These are phyloP conservation scores for Heliconius ethilla DNA, from an alignment of 2,888 invertebrate genomes.

Conservation along the genomic window DNA sequence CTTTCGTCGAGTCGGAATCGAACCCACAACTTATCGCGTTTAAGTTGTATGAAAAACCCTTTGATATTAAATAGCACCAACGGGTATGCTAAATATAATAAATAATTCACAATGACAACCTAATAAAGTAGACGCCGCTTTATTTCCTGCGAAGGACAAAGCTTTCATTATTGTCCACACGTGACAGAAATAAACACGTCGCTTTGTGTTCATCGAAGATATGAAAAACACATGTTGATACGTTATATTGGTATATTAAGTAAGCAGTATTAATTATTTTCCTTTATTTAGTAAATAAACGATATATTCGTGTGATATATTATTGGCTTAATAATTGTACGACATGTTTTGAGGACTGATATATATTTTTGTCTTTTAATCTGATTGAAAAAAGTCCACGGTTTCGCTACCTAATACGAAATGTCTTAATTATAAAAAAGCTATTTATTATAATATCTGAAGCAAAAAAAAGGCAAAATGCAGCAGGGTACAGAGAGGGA, in stretches of 20 bases:
- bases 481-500: not conserved
- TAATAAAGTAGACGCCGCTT: slow-evolving; percentile 44
- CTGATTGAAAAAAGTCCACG: too few species aligned
- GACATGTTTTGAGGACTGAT: too few species aligned
- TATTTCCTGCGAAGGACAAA: slow-evolving; percentile 27
- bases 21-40: too few species aligned
- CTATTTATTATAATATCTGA: too few species aligned
- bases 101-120: slow-evolving; percentile 39
- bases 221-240: slow-evolving; percentile 18
- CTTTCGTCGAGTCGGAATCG: too few species aligned
- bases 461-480: too few species aligned
- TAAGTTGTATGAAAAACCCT: not conserved
- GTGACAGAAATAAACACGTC: slow-evolving; percentile 36
- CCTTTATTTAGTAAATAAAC: not conserved
- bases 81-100: not conserved
- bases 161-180: slow-evolving; percentile 35
- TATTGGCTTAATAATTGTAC: too few species aligned
- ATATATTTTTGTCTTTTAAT: too few species aligned
- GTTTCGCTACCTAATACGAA: too few species aligned
- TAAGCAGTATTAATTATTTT: not conserved
- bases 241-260: not conserved
- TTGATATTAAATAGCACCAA: not conserved
- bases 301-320: too few species aligned
- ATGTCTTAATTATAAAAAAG: too few species aligned
- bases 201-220: slow-evolving; percentile 29